Base-by-base conservation (phyloP, 2,113 vertebrate genomes). In the Uropsilus gracilis region DNA sequence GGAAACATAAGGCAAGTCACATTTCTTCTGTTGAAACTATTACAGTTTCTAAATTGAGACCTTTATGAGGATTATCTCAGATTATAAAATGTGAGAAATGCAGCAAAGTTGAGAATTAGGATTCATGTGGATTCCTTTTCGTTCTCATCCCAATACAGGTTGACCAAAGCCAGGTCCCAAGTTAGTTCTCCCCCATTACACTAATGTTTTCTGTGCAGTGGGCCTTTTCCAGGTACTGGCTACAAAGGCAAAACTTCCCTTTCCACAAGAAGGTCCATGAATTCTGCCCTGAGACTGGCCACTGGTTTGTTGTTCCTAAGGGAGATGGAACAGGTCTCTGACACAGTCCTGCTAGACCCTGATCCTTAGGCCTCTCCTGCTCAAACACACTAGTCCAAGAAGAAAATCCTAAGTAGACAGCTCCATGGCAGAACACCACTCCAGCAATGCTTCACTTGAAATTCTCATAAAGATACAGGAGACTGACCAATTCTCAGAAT, bases 321-420 rank as follows among this genome's bases (percentile, higher is more conserved):
- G 39, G 39, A 89, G 61, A 53, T 28, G 39, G 39, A 89, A 53
- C 44, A 39, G 12, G 20, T 34, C 8, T 8, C 44, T 6, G 11
- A 20, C 42, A 42, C 14, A 3, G 50, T 53, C 28, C 8, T 24
- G 16, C 83, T 2, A 32, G 24, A 8, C 13, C 10, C 13, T 10
- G 30, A 8, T 32, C 32, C 24, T n/a, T 2, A n/a, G 0, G 3
- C n/a, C 34, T 9, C 12, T 48, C 24, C 22, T 55, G 8, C n/a
- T 37, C 20, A n/a, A 8, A 66, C 6, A 11, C 8, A 77, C 44
- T 8, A 39, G 17, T 13, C 18, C 26, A 0, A 59, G n/a, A n/a
- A 72, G 55, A 53, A 68, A 24, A n/a, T 9, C 39, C 66, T 37
- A 39, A 2, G 30, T 3, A 24, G n/a, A 30, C 8, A 34, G 66